Base-by-base conservation (phyloP, 1,140 invertebrate species). In the Tetramorium simillimum region DNA sequence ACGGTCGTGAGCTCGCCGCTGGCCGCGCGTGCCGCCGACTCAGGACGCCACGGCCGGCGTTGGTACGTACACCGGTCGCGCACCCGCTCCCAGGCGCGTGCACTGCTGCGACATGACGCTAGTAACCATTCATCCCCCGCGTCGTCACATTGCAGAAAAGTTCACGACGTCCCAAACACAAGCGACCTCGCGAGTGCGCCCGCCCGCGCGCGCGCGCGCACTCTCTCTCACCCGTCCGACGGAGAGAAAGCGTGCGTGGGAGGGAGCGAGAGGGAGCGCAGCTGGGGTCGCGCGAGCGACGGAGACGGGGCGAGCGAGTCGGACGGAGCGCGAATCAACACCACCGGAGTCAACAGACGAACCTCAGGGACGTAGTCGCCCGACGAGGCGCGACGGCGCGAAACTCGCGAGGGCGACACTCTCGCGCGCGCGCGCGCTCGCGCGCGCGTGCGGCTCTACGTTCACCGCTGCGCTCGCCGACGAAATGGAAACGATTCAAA, bases 271-370 rank as follows among this genome's bases (percentile, higher is more conserved):
- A 58, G 43, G 21, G 77, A 46, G 63, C 33, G 28, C 33, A 2
- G 14, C 6, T 0, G 40, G 9, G 62, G n/a, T 73, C 28, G 69
- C 33, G 33, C 21, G 65, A 65, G 65, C 81, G 78, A 76, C 60
- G 77, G 84, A 86, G 76, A 86, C 69, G 82, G 60, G 85, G 82
- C 84, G 73, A 80, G 72, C 63, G 88, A 89, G 80, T 89, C 88
- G 87, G 89, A 87, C 86, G 88, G 90, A 91, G 91, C 92, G 91
- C 92, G 91, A 93, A 92, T 95, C 95, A 95, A 96, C 95, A 96
- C 95, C 93, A 94, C 94, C 89, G 90, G 90, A 95, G 94, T 95
- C 95, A 95, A 95, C 91, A 92, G 87, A 91, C 87, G 69, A 80
- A 76, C 73, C 84, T 76, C 81, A 91, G 90, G 89, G 60, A 88